Percentiles rank a stretch among this genome's conserved stretches.
phyloP scores from a whole-genome alignment of 2,888 invertebrate species.

The Entomobrya multifasciata region DNA sequence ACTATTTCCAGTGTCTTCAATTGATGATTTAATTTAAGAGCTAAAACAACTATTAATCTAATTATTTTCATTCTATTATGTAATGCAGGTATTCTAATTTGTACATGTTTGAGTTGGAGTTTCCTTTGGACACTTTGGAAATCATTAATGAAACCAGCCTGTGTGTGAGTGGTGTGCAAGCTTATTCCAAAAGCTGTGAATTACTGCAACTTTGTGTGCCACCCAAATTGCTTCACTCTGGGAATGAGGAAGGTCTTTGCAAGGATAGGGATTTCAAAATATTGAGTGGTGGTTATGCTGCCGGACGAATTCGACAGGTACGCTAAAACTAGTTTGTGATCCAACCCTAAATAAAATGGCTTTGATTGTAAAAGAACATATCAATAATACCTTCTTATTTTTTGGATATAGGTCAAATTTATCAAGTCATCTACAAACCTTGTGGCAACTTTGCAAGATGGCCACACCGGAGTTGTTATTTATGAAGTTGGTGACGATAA shows the following conservation, averaged over 20 bases:
- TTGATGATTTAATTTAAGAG: too few relatives aligned
- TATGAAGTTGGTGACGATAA: slow-evolving; percentile 78
- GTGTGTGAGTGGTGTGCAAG: slow-evolving; percentile 77
- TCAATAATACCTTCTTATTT: too few relatives aligned
- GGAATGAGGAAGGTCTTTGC: slow-evolving; percentile 78
- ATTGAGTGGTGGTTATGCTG: slow-evolving; percentile 78
- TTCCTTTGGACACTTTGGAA: slow-evolving; percentile 77
- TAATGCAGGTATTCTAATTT: slow-evolving; percentile 75
- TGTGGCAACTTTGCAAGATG: slow-evolving; percentile 72
- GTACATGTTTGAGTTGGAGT: slow-evolving; percentile 79
- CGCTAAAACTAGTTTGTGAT: neutral
- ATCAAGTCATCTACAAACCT: slow-evolving; percentile 54
- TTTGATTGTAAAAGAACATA: too few relatives aligned
- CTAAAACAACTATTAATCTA: too few relatives aligned
- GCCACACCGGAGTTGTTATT: slow-evolving; percentile 69
- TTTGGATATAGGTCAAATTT: slow-evolving; percentile 68
- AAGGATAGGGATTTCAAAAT: slow-evolving; percentile 79
- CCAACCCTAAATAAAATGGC: too few relatives aligned
- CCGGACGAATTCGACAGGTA: slow-evolving; percentile 75
- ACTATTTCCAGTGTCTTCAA: too few relatives aligned
- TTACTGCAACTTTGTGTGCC: slow-evolving; percentile 77
- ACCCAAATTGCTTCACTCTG: slow-evolving; percentile 76
- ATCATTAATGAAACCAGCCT: slow-evolving; percentile 76
- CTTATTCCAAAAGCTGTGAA: slow-evolving; percentile 78
- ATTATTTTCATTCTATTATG: neutral